Base-by-base conservation (phyloP, 2,113 vertebrate genomes). In the Dasypus novemcinctus region DNA sequence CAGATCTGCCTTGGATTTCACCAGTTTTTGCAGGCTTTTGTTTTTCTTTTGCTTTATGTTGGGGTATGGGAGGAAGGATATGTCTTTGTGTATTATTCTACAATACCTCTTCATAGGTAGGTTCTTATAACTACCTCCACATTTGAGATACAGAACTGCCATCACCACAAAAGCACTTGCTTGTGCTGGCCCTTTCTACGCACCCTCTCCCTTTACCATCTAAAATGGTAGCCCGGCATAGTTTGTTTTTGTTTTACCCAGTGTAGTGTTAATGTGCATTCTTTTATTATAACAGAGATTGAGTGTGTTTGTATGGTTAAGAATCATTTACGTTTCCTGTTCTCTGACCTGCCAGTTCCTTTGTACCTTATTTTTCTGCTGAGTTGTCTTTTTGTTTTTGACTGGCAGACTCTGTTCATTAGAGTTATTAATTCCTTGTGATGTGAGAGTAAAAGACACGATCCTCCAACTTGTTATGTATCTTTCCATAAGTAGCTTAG, bases 311-410 rank as follows among this genome's bases (percentile, higher is more conserved):
- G 0, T 87, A 9, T 74, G 9, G 66, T 61, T 63, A 75, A 76
- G 61, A 91, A n/a, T 41, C 31, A 36, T 23, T 80, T 61, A 20
- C 87, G 38, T 69, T 69, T 96, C 43, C 25, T 72, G 78, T 85
- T 66, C 33, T 64, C 25, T 75, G 36, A 66, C 36, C 10, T 72
- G 1, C 71, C 31, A 18, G 46, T 87, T 95, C 41, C 46, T 87
- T 68, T 72, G 5, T 36, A 38, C 5, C 3, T 64, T 79, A 57
- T 63, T 95, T 97, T 91, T 82, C 46, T 59, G 23, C 52, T 64
- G 43, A 64, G 21, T 84, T 71, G 9, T 33, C 46, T 74, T 86
- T 91, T 71, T 69, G 20, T 69, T 15, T 46, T 69, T 61, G 29
- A 29, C 38, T 87, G 66, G 54, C 13, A 66, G 57, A 13, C 13